Conservation (phyloP, 2,113 vertebrate species). For the Nothocercus julius region DNA sequence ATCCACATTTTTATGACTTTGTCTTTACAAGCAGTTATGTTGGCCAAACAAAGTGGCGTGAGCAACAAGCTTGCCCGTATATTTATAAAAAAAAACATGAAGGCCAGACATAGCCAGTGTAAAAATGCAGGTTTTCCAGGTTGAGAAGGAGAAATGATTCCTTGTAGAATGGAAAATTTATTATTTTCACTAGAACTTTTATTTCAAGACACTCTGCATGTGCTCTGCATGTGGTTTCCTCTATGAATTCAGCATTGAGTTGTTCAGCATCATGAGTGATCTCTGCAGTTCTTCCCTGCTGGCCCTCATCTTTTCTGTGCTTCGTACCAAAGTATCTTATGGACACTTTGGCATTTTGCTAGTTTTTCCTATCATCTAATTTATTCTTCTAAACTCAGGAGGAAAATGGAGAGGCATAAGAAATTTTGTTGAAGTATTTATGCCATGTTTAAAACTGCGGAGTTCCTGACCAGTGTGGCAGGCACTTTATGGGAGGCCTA, state of each 20-base stretch:
- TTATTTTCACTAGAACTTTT: background rate
- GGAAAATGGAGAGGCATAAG: background rate
- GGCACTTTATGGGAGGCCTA: background rate
- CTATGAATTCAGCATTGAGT: background rate
- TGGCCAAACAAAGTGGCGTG: background rate
- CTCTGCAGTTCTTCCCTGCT: background rate
- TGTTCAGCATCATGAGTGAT: background rate
- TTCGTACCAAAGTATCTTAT: background rate
- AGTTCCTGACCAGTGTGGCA: background rate
- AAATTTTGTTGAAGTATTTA: background rate
- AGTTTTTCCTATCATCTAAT: background rate
- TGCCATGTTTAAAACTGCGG: background rate
- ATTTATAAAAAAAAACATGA: background rate
- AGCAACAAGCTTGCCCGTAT: background rate
- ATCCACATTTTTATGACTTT: background rate
- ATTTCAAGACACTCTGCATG: background rate
- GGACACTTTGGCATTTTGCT: background rate
- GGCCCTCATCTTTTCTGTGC: background rate
- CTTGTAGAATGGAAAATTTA: background rate
- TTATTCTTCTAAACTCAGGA: background rate
- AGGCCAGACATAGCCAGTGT: background rate
- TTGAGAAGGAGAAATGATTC: background rate
- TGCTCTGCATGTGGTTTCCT: background rate
- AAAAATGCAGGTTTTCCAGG: background rate
- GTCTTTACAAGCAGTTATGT: background rate